phyloP scores from a whole-genome alignment of 2,888 invertebrate genomes.

The Lasioglossum figueresi region DNA sequence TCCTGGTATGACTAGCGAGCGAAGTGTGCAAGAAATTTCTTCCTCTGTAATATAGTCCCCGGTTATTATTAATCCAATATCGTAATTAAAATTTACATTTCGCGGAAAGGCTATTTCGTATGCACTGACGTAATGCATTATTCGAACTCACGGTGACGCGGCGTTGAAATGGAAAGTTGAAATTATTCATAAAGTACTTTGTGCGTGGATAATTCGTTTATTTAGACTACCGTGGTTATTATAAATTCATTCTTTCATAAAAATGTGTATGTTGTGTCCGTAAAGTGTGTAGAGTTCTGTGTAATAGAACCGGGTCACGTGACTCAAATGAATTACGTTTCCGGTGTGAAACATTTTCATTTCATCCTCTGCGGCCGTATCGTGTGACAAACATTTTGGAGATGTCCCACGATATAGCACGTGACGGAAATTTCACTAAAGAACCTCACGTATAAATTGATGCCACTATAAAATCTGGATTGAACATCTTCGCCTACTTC shows the following conservation, averaged over 20 bases:
- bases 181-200: neutral
- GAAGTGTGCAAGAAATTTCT: constrained; percentile 3
- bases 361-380: neutral
- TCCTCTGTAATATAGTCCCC: neutral
- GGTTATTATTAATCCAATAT: neutral
- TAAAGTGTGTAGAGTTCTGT: neutral
- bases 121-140: neutral
- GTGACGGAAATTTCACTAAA: neutral
- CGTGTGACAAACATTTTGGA: neutral
- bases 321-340: neutral
- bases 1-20: neutral
- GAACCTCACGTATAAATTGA: neutral
- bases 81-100: neutral
- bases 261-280: neutral
- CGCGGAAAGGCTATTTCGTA: neutral
- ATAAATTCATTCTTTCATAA: neutral
- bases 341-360: neutral
- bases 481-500: neutral
- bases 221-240: neutral
- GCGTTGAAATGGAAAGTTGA: neutral
- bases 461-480: neutral
- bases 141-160: neutral
- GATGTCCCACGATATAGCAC: neutral
- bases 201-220: neutral
- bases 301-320: neutral